Evolutionary conservation across 1,140 invertebrate species (phyloP).

Genomic region (Linepithema humile): DNA sequence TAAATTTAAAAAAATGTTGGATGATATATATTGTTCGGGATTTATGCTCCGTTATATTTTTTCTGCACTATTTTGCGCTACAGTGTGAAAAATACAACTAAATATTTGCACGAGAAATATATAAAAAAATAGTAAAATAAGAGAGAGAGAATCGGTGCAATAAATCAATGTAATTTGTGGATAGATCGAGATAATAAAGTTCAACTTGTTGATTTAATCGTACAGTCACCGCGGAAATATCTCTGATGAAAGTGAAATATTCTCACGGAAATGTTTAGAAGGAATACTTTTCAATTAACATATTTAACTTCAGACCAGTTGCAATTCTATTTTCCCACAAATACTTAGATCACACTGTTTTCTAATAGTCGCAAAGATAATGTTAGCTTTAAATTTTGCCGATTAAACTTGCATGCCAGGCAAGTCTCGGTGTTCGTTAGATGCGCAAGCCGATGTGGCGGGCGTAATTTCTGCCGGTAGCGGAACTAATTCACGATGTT

Average conservation of each 20-base stretch:
- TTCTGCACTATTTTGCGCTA: not conserved
- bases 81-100: not conserved
- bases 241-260: not conserved
- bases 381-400: slow-evolving; percentile 32
- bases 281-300: not conserved
- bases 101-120: not conserved
- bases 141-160: not conserved
- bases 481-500: slow-evolving; percentile 33
- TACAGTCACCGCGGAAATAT: not conserved
- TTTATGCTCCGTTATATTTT: not conserved
- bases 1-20: slow-evolving; percentile 1
- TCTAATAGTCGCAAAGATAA: slow-evolving; percentile 33
- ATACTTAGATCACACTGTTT: slow-evolving; percentile 12
- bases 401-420: slow-evolving; percentile 46
- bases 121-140: not conserved
- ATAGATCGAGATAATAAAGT: not conserved
- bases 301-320: not conserved
- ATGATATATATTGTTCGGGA: not conserved
- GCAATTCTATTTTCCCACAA: not conserved
- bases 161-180: not conserved
- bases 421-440: slow-evolving; percentile 44
- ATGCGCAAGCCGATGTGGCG: not conserved
- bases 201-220: slow-evolving; percentile 13
- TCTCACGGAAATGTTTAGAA: not conserved
- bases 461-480: slow-evolving; percentile 18